Evolutionary conservation across 1,140 invertebrate species (phyloP).

Genomic region (Pinna nobilis): DNA sequence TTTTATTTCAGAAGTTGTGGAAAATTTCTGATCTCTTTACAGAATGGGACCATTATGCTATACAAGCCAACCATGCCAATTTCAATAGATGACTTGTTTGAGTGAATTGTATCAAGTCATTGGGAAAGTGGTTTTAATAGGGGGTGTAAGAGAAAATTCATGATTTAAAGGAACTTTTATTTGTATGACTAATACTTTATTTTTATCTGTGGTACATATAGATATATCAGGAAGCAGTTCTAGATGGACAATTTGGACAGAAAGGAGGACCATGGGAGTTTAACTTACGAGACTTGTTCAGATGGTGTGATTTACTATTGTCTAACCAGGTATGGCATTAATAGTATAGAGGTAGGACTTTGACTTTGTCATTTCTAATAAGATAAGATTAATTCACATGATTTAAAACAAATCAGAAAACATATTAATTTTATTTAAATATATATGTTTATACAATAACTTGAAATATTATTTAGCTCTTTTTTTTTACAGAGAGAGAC

Average conservation of each 20-base stretch:
- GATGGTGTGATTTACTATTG: conserved; percentile 88
- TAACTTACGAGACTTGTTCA: conserved; percentile 94
- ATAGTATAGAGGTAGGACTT: background rate
- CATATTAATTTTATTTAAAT: no score
- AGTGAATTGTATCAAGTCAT: background rate
- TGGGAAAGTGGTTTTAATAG: no score
- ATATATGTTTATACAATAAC: no score
- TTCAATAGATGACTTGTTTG: no score
- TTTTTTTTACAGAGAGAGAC: conserved; percentile 41
- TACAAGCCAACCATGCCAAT: no score
- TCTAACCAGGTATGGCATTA: conserved; percentile 52
- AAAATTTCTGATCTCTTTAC: no score
- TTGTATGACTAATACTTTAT: background rate
- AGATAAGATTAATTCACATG: no score
- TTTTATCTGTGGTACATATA: conserved; percentile 37
- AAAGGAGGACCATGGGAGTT: conserved; percentile 95
- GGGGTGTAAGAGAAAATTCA: background rate
- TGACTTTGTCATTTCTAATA: no score
- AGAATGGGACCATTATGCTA: no score
- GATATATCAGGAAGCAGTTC: conserved; percentile 81
- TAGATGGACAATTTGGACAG: conserved; percentile 80
- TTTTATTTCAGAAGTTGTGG: no score
- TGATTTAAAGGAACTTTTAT: background rate
- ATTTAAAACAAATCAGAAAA: no score
- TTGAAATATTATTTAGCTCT: background rate